Base-by-base conservation (phyloP, 1,140 invertebrate genomes). In the Zaprionus kolodkinae region DNA sequence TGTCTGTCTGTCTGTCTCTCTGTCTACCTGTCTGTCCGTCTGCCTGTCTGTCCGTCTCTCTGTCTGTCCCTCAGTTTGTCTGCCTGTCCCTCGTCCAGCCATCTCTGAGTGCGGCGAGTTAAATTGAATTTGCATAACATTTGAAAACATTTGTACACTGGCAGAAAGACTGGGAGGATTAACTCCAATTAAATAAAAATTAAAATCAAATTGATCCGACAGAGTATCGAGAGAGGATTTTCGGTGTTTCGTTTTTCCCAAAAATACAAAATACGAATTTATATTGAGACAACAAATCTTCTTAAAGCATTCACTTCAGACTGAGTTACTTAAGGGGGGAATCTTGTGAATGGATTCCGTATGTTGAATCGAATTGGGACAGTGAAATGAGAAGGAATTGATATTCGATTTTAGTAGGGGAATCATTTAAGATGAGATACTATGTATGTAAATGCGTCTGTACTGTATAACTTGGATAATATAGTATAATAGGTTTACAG, bases 71-170 rank as follows among this genome's bases (percentile, higher is more conserved):
- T 33, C 33, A 25, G 45, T 43, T 11, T 63, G 59, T 63, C 38
- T 36, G 36, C 36, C 25, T 33, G 27, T 62, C 25, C 15, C n/a
- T 45, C 40, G 21, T 56, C 15, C 65, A 43, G 59, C 25, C 21
- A 33, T 50, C 17, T 27, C 30, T 43, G 33, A 35, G 33, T 62
- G 35, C 45, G 57, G 33, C 50, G 55, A 64, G 35, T 69, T 74
- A 40, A 74, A 70, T 80, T 70, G 30, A 74, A 80, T 78, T 77
- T 80, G 62, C 75, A 74, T 74, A 67, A 54, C 63, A 70, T 65
- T 56, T 57, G 48, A 52, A 43, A 40, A 35, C 33, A 57, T 48
- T 67, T 61, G 27, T 48, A 73, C 17, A 50, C 45, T 50, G 10
- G 45, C 21, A 25, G 12, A 50, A 50, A 50, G 45, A 21, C 45